Evolutionary conservation across 2,797 vertebrate species (phyloP), one percentile per base, ranked within the genome.

Genomic region (Australoheros facetus): DNA sequence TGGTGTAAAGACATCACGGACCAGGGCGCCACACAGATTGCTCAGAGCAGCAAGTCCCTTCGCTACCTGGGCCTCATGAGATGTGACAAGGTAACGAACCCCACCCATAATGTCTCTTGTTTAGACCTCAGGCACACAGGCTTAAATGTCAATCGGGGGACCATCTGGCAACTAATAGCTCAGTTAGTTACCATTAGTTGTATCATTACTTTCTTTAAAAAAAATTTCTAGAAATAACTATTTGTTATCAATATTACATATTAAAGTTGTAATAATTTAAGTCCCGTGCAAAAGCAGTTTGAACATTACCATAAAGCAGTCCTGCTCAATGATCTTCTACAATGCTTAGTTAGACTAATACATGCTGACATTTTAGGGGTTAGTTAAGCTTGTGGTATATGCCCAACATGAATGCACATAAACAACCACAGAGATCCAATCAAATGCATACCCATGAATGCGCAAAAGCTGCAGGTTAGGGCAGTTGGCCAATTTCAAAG

Each of bases 1-100:
- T 99, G 98, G 98, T 99, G 98, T 93, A 98, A 99, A 89, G 98
- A 99, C 92, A 99, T 99, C 85, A 99, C 98, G 5, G 98, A 99
- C 90, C 96, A 97, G 87, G 98, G 98, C 88, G 98, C 98, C 90
- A 99, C 96, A 14, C 96, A 98, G 93, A 99, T 99, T 79, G 98
- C 98, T 75, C 97, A 97, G 91, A 98, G 96, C 96, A 99, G 98
- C 96, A 99, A 97, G 88, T 99, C 98, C 64, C 97, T 99, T 78
- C 95, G 97, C 89, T 99, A 99, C 81, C 88, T 99, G 94, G 98
- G 98, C 28, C 95, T 99, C 89, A 99, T 99, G 98, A 96, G 98
- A 92, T 99, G 98, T 79, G 98, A 99, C 95, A 98, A 99, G 97
- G 98, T 99, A 96, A 97, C 80, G 60, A 66, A 64, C 80, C 72